Conservation (phyloP, 2,113 vertebrate species). For the Calypte anna region DNA sequence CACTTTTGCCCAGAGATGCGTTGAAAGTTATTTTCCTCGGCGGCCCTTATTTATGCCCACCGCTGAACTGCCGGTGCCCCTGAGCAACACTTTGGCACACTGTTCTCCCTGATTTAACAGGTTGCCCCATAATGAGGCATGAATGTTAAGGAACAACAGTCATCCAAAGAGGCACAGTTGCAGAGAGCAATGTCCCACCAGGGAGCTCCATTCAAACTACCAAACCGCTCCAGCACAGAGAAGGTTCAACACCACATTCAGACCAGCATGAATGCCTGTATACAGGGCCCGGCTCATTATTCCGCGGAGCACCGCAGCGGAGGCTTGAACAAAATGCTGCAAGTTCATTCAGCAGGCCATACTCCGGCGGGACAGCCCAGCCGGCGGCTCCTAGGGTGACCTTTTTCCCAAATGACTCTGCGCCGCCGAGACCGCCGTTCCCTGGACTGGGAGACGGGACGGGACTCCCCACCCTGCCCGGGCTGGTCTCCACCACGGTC, state of each 20-base stretch:
- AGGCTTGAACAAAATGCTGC: slow-evolving; percentile 45
- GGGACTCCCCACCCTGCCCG: background rate
- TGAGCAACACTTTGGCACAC: slow-evolving; percentile 77
- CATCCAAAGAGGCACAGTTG: slow-evolving; percentile 82
- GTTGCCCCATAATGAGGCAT: slow-evolving; percentile 87
- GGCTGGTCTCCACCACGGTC: too few species aligned
- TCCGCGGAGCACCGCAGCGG: slow-evolving; percentile 32
- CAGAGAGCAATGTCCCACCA: slow-evolving; percentile 84
- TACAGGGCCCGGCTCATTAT: slow-evolving; percentile 75
- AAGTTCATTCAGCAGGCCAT: slow-evolving; percentile 51
- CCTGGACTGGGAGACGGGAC: background rate
- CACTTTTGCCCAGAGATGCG: slow-evolving; percentile 72
- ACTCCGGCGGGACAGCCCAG: slow-evolving; percentile 15
- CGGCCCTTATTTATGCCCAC: slow-evolving; percentile 68
- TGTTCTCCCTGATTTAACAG: slow-evolving; percentile 85
- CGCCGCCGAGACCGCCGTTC: background rate
- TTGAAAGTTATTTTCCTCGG: slow-evolving; percentile 63
- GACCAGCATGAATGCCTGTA: slow-evolving; percentile 82
- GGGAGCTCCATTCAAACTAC: slow-evolving; percentile 81
- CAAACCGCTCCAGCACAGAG: slow-evolving; percentile 82
- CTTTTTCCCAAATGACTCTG: background rate
- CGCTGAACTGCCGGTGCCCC: slow-evolving; percentile 74
- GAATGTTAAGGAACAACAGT: slow-evolving; percentile 86
- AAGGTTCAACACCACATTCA: slow-evolving; percentile 87
- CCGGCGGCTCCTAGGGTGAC: slow-evolving; percentile 10